phyloP scores from a whole-genome alignment of 2,113 vertebrate species.

The Arvicanthis niloticus region DNA sequence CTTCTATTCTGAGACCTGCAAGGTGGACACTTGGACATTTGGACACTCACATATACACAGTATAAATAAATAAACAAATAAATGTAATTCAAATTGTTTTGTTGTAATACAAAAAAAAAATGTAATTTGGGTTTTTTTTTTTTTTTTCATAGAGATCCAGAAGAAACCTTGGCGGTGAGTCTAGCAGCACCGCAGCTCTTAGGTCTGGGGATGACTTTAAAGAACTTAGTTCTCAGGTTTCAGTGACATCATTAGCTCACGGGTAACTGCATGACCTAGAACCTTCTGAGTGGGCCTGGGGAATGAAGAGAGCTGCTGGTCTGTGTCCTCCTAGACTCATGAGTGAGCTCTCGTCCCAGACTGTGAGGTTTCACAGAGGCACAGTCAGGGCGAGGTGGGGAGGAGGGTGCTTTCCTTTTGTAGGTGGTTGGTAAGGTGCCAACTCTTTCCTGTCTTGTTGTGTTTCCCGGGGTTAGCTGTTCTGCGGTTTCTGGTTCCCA shows the following conservation, averaged over 20 bases:
- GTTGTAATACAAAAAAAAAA: not conserved
- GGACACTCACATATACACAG: not conserved
- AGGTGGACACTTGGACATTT: too few species aligned
- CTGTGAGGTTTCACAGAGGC: not conserved
- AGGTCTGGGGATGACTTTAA: not conserved
- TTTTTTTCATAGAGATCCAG: too few species aligned
- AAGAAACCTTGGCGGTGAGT: not conserved
- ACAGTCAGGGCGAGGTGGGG: not conserved
- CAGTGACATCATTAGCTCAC: not conserved
- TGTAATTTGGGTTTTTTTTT: not conserved
- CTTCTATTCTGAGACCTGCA: not conserved
- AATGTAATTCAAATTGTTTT: not conserved
- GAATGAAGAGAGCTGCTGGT: fast-evolving
- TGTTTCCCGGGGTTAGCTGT: not conserved
- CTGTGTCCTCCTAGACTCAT: fast-evolving
- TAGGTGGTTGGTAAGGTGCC: not conserved
- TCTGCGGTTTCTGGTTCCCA: not conserved
- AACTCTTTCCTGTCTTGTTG: not conserved
- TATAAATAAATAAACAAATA: not conserved
- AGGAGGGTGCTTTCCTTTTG: not conserved
- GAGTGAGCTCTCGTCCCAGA: not conserved
- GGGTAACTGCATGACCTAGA: not conserved
- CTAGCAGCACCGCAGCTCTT: not conserved
- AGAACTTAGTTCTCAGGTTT: not conserved
- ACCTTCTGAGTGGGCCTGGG: not conserved